Evolutionary conservation across 2,113 vertebrate species (phyloP).

Genomic region (Paramormyrops kingsleyae): DNA sequence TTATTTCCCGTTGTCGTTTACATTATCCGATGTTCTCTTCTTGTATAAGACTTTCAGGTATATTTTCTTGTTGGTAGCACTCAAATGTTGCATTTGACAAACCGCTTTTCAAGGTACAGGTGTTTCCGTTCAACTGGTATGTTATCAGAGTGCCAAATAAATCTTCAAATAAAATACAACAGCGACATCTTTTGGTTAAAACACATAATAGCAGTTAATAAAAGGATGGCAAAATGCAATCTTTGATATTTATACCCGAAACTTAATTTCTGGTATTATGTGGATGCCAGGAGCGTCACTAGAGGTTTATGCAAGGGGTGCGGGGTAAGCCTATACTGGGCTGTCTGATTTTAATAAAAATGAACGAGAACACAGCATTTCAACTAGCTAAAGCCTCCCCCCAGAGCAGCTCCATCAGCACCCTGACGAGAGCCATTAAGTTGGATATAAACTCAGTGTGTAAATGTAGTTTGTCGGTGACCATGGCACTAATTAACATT

Average conservation of each 20-base stretch:
- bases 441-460: not conserved
- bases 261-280: not conserved
- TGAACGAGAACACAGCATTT: not conserved
- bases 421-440: not conserved
- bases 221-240: not conserved
- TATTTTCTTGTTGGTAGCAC: not conserved
- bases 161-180: constrained; percentile 15
- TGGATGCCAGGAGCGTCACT: not conserved
- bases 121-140: not conserved
- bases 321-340: not conserved
- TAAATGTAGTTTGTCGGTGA: not conserved
- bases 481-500: not conserved
- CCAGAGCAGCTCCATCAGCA: not conserved
- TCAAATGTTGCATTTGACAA: not conserved
- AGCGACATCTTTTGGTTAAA: constrained; percentile 21
- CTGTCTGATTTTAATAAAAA: not conserved
- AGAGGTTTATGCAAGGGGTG: not conserved
- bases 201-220: not conserved
- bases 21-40: not conserved
- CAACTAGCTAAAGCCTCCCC: not conserved
- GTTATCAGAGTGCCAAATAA: not conserved
- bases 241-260: not conserved
- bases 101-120: not conserved
- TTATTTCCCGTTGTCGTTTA: not conserved
- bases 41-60: not conserved